Evolutionary conservation across 2,113 vertebrate species (phyloP).

Genomic region (Microcebus ravelobensis): DNA sequence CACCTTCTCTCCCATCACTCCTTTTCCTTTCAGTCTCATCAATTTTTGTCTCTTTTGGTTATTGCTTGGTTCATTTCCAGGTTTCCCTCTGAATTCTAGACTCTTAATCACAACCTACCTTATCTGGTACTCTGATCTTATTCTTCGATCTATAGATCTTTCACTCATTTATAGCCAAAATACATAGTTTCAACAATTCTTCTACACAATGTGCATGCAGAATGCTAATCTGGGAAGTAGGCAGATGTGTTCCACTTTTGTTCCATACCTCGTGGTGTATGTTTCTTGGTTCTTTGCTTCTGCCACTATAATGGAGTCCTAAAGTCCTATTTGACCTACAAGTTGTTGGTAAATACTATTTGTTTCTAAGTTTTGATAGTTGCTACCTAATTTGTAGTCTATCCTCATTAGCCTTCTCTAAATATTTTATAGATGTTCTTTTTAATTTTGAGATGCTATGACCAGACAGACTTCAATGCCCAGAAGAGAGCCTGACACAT

Average conservation of each 20-base stretch:
- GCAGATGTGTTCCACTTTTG: background rate
- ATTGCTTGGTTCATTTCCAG: background rate
- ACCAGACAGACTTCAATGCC: background rate
- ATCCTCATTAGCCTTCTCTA: background rate
- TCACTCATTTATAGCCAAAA: background rate
- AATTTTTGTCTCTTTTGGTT: background rate
- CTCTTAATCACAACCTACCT: background rate
- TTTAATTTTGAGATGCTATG: background rate
- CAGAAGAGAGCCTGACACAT: background rate
- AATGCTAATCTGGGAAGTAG: background rate
- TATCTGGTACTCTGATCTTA: background rate
- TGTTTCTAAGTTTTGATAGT: slow-evolving; percentile 1
- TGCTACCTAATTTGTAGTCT: slow-evolving; percentile 15
- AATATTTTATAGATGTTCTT: slow-evolving; percentile 34
- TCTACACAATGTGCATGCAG: background rate
- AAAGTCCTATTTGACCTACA: background rate
- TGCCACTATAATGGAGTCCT: background rate
- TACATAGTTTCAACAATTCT: background rate
- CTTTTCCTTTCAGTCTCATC: background rate
- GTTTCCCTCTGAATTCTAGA: background rate
- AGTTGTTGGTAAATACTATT: background rate
- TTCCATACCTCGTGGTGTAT: background rate
- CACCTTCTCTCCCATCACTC: background rate
- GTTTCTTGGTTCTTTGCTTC: background rate
- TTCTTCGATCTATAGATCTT: background rate